Conservation (phyloP, 2,888 invertebrate genomes). For the Rhamnusium bicolor region DNA sequence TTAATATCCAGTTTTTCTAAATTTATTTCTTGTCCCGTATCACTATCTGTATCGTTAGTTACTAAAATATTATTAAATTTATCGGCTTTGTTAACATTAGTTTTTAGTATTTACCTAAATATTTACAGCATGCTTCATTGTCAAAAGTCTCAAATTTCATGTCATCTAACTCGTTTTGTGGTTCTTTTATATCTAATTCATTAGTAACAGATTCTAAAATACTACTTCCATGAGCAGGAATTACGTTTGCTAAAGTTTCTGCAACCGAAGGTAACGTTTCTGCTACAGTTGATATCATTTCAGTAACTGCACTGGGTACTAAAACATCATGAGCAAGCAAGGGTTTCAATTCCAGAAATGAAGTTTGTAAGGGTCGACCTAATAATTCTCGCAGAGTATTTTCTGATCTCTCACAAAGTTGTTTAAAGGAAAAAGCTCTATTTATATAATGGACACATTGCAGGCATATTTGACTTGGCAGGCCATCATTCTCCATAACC, state of each 20-base stretch:
- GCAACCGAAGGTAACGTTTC: constrained; percentile 35
- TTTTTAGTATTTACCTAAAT: constrained; percentile 1
- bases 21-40: constrained; percentile 36
- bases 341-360: constrained; percentile 57
- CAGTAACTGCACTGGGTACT: constrained; percentile 14
- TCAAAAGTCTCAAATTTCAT: constrained; percentile 35
- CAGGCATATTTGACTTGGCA: constrained; percentile 67
- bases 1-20: constrained; percentile 26
- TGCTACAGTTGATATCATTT: constrained; percentile 30
- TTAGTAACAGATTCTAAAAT: constrained; percentile 1
- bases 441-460: constrained; percentile 68
- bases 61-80: constrained; percentile 10
- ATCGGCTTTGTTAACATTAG: neutral
- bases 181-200: constrained; percentile 27
- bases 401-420: constrained; percentile 68
- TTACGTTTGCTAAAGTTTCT: constrained; percentile 11
- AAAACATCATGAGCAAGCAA: constrained; percentile 42
- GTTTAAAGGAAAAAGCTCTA: constrained; percentile 67
- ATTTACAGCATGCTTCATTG: constrained; percentile 27
- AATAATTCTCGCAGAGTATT: constrained; percentile 64
- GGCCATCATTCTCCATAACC: constrained; percentile 67
- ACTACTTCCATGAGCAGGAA: neutral
- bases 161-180: constrained; percentile 23
- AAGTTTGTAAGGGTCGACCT: constrained; percentile 51
- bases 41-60: constrained; percentile 22